Evolutionary conservation across 2,113 vertebrate species (phyloP), one percentile per base, ranked within the genome.

Genomic region (Silurus glanis): DNA sequence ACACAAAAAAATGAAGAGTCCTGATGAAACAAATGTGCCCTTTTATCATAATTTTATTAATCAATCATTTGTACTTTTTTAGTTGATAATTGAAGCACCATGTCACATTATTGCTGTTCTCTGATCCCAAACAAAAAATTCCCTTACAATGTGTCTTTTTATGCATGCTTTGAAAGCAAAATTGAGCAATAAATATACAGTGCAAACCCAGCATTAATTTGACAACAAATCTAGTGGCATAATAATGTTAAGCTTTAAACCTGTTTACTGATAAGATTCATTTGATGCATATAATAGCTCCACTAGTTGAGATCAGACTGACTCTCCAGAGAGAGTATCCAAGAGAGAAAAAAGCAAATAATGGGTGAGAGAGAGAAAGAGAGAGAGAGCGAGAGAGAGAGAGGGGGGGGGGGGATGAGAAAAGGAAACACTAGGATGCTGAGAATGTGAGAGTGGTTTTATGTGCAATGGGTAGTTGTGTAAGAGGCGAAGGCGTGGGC

Each of bases 231-330:
- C 51, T 79, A 17, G 13, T 79, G n/a, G 17, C 14, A 79, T 28
- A 25, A n/a, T 47, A 49, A 6, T 81, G 58, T 45, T 13, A 49
- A 49, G 28, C 67, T 81, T 56, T 28, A 79, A 9, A 51, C 4
- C 21, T 21, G 58, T 84, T 80, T 80, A 80, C 51, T 88, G 83
- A 84, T 82, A 25, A 86, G 84, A 86, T 80, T 79, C 59, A 37
- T 67, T 67, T 85, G 64, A 21, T 71, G 82, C 53, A 83, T 58
- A 59, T 58, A 37, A 47, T 28, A 47, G 53, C 51, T 16, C 47
- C 47, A 64, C 19, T 72, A 45, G 28, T 37, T 47, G 56, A 58
- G 55, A 83, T 59, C 17, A 37, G 82, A 83, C 8, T 53, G 56
- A 0, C 37, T 37, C 37, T 37, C 37, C 2, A 47, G 23, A 58